Percentiles rank a stretch among this genome's conserved stretches.
These are phyloP conservation scores for Kryptolebias marmoratus DNA, from an alignment of 2,113 vertebrate species.

Conservation along the genomic window DNA sequence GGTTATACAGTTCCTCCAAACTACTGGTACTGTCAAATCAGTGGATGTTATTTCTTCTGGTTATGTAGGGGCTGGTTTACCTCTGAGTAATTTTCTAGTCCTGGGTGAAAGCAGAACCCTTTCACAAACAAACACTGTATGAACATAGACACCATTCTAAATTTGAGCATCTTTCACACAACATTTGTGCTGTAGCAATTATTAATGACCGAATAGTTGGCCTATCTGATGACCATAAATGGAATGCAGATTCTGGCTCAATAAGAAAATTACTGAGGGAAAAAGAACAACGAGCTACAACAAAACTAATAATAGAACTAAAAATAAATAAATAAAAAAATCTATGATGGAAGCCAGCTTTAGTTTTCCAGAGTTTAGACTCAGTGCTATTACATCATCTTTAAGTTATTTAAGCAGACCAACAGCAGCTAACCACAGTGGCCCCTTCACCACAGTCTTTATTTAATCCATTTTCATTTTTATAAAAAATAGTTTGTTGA, in stretches of 20 bases:
- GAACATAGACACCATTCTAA: constrained; percentile 6
- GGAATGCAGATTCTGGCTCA: constrained; percentile 49
- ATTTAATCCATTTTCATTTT: constrained; percentile 15
- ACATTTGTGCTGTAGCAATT: constrained; percentile 54
- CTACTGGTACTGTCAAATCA: constrained; percentile 2
- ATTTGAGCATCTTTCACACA: constrained; percentile 56
- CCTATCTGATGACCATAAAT: constrained; percentile 47
- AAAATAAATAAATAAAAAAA: constrained; percentile 4
- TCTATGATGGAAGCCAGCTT: constrained; percentile 25
- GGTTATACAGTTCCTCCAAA: not conserved
- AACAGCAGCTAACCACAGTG: constrained; percentile 4
- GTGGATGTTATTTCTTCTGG: constrained; percentile 5
- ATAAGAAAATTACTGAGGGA: constrained; percentile 29
- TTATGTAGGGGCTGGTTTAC: constrained; percentile 24
- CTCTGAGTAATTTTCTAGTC: constrained; percentile 32
- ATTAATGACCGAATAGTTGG: constrained; percentile 29
- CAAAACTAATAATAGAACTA: constrained; percentile 53
- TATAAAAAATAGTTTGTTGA: constrained; percentile 1
- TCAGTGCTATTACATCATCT: constrained; percentile 39
- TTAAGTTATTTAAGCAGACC: constrained; percentile 18
- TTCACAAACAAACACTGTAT: constrained; percentile 29
- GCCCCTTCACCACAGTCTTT: constrained; percentile 5
- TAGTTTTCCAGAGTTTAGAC: constrained; percentile 27
- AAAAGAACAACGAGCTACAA: constrained; percentile 26
- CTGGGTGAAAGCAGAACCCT: constrained; percentile 39